Base-by-base conservation (phyloP, 2,888 invertebrate genomes). In the Sarcophaga subvicina region DNA sequence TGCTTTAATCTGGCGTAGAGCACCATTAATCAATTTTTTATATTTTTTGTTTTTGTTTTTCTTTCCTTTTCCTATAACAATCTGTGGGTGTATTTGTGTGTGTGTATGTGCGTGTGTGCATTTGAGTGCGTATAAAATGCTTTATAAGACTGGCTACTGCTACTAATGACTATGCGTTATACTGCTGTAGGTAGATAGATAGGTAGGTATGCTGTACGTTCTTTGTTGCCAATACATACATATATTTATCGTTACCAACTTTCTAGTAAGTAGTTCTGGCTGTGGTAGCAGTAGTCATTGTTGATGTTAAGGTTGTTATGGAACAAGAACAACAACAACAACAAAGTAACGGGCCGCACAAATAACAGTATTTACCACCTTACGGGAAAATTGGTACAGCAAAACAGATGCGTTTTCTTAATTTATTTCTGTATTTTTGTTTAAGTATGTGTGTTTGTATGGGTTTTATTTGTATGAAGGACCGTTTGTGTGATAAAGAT, bases 21-120 rank as follows among this genome's bases (percentile, higher is more conserved):
- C 89, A 86, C 86, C 86, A 90, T 90, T 90, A 90, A 90, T 90
- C 90, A 90, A 90, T 90, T 88, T 86, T 89, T 88, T 89, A 81
- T 37, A 37, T 37, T 88, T 89, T 81, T 88, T 89, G 82, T 83
- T 80, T 76, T 20, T 72, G 67, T 47, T 62, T 77, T 80, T 81
- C 67, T 63, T 6, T 70, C 37, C 54, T 54, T 6, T 70, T 60
- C 54, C 20, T 60, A 17, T 20, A 45, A 17, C 62, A n/a, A 70
- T 47, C 45, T 79, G 11, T 64, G 70, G 70, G 20, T 63, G 63
- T 45, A 11, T 79, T 25, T 71, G 11, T 76, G 47, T 4, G 27
- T 66, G 62, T 63, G 69, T 49, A 2, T 49, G 17, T 11, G 22
- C 22, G 17, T 63, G 20, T 62, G 25, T 47, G 22, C 22, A 49